These are phyloP conservation scores for Eublepharis macularius DNA, from an alignment of 2,113 vertebrate genomes.

Conservation along the genomic window DNA sequence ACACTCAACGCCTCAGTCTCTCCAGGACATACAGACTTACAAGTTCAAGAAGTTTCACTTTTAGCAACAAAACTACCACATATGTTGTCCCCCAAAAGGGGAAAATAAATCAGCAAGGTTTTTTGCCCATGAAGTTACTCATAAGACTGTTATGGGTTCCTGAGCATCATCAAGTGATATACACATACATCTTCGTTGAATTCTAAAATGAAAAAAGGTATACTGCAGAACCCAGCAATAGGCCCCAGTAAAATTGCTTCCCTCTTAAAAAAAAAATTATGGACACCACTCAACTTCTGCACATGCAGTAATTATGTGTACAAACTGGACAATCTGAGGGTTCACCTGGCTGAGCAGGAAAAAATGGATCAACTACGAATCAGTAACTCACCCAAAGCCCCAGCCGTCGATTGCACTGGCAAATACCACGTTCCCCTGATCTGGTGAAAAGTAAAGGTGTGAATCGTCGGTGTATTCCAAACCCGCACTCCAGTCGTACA, in stretches of 20 bases:
- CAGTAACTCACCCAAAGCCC: constrained; percentile 89
- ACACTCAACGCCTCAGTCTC: no score
- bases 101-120: background rate
- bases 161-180: constrained; percentile 6
- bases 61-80: no score
- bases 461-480: constrained; percentile 92
- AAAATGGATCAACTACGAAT: background rate
- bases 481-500: constrained; percentile 96
- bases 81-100: no score
- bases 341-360: no score
- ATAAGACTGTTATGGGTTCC: background rate
- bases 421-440: constrained; percentile 96
- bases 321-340: background rate
- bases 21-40: no score
- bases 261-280: background rate
- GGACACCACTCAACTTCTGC: background rate
- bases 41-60: no score
- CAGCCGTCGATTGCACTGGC: constrained; percentile 94
- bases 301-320: background rate
- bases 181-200: background rate
- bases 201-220: constrained; percentile 17
- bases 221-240: no score
- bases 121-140: background rate
- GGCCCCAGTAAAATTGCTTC: fast-evolving
- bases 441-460: constrained; percentile 93